A percentile compares a stretch with the other conserved stretches of the same genome.
phyloP scores from a whole-genome alignment of 2,797 vertebrate species.

The Hemibagrus guttatus region DNA sequence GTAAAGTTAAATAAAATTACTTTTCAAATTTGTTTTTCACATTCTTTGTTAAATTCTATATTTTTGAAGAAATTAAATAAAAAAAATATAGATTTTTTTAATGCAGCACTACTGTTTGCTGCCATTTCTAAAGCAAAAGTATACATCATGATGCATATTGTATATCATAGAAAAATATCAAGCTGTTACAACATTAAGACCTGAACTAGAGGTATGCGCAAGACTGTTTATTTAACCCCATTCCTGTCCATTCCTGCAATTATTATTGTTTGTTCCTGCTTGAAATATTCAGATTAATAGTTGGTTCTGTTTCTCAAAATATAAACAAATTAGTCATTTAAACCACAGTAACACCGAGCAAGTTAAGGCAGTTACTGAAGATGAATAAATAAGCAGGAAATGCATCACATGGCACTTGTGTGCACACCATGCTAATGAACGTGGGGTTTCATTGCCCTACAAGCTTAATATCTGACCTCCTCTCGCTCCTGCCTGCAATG shows the following conservation, averaged over 20 bases:
- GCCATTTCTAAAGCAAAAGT: neutral
- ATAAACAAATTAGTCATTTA: neutral
- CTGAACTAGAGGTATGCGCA: neutral
- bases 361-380: neutral
- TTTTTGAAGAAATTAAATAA: neutral
- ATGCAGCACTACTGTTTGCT: neutral
- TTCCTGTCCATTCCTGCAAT: neutral
- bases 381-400: slow-evolving; percentile 15
- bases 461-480: neutral
- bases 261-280: neutral
- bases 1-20: neutral
- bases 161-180: neutral
- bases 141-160: neutral
- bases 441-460: neutral
- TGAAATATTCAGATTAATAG: neutral
- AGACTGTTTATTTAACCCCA: neutral
- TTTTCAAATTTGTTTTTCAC: neutral
- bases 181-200: neutral
- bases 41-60: neutral
- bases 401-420: neutral
- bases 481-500: neutral
- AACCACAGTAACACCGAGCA: neutral
- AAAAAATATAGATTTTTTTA: neutral
- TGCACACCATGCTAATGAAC: neutral
- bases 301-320: neutral